These are phyloP conservation scores for Alces alces DNA, from an alignment of 2,113 vertebrate genomes.

Conservation along the genomic window DNA sequence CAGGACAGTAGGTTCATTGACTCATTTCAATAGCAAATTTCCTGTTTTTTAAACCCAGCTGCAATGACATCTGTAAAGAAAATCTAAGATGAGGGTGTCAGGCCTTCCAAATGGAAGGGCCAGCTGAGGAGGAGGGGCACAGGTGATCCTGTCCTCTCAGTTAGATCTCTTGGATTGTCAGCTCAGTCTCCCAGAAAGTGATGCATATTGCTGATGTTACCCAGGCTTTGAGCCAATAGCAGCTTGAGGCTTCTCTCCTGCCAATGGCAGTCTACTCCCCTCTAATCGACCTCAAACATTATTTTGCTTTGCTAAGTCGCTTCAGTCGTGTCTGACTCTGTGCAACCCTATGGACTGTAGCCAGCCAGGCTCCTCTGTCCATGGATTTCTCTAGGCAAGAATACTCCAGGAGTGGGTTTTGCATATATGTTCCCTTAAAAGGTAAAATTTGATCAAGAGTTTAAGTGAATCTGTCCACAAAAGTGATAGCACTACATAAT, in stretches of 20 bases:
- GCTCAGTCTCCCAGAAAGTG: not conserved
- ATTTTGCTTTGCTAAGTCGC: not conserved
- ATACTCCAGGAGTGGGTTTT: not conserved
- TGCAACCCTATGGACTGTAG: not conserved
- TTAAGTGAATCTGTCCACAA: not conserved
- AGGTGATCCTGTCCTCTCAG: not conserved
- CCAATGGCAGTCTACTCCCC: not conserved
- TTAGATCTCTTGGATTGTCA: not conserved
- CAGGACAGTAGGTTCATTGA: not conserved
- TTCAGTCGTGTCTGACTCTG: not conserved
- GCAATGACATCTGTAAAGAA: not conserved
- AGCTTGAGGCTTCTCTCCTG: not conserved
- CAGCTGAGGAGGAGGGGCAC: not conserved
- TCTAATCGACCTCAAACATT: not conserved
- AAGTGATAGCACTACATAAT: not conserved
- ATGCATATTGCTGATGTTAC: not conserved
- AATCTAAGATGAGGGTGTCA: not conserved
- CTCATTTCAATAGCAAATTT: not conserved
- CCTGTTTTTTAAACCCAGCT: not conserved
- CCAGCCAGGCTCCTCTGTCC: not conserved
- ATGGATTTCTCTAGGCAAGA: not conserved
- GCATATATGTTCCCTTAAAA: not conserved
- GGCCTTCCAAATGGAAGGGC: not conserved
- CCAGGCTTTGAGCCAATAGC: not conserved
- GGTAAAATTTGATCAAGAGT: not conserved